Evolutionary conservation across 2,888 invertebrate species (phyloP).

Genomic region (Apomyelois bistriatella): DNA sequence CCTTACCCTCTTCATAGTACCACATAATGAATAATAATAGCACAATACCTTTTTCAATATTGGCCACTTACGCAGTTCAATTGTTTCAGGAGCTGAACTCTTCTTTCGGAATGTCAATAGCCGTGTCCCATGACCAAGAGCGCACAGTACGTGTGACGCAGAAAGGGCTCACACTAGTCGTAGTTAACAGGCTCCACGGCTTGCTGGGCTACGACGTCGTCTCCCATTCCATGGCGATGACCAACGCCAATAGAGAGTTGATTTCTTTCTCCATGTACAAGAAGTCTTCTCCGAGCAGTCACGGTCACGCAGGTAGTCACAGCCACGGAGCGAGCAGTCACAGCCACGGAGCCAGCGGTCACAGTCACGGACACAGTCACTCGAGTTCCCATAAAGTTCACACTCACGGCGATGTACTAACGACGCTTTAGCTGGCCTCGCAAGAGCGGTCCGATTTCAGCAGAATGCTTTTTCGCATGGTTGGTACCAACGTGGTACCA

Average conservation of each 20-base stretch:
- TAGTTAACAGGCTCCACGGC: constrained; percentile 69
- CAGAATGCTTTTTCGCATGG: too few relatives aligned
- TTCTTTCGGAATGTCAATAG: constrained; percentile 55
- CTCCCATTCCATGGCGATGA: constrained; percentile 75
- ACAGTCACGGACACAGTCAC: constrained; percentile 25
- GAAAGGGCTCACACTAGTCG: constrained; percentile 64
- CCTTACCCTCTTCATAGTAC: too few relatives aligned
- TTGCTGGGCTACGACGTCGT: constrained; percentile 73
- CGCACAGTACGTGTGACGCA: constrained; percentile 62
- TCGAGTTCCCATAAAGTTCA: constrained; percentile 16
- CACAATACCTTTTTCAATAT: too few relatives aligned
- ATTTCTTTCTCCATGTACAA: constrained; percentile 74
- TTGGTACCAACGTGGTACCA: too few relatives aligned
- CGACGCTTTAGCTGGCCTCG: constrained; percentile 12
- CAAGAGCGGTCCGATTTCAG: too few relatives aligned
- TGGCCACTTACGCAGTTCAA: too few relatives aligned
- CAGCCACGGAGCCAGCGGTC: background rate
- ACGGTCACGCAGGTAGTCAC: constrained; percentile 40
- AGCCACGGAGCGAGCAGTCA: constrained; percentile 20
- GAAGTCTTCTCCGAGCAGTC: constrained; percentile 49
- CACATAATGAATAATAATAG: too few relatives aligned
- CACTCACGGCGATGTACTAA: constrained; percentile 23
- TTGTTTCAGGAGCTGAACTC: constrained; percentile 63
- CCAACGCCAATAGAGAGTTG: constrained; percentile 70
- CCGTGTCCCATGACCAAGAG: constrained; percentile 51